A percentile compares a stretch with the other conserved stretches of the same genome.
Conservation (phyloP, 2,888 invertebrate genomes). For the Ophioninae sp. region DNA sequence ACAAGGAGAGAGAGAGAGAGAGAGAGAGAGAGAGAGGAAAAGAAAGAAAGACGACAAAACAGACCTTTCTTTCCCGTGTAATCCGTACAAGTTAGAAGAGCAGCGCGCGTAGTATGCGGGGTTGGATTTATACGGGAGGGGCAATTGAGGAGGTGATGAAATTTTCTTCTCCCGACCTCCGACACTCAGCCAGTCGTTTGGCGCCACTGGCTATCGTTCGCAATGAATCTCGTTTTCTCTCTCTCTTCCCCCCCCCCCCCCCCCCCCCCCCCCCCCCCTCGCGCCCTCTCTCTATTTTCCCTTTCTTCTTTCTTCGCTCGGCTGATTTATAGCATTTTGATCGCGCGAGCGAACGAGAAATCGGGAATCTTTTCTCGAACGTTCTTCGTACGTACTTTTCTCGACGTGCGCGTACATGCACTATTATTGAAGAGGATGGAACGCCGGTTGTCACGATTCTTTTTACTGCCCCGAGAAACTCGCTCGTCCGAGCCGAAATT, state of each 20-base stretch:
- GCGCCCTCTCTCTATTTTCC: neutral
- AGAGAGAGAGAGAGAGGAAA: neutral
- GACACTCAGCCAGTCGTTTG: constrained; percentile 28
- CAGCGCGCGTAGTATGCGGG: no score
- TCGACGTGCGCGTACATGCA: no score
- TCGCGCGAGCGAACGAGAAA: neutral
- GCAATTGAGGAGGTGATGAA: constrained; percentile 19
- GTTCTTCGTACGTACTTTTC: neutral
- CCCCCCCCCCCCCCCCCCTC: no score
- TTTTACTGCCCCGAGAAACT: no score
- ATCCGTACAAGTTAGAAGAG: neutral
- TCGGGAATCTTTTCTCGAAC: no score
- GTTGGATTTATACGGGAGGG: constrained; percentile 26
- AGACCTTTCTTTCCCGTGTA: neutral
- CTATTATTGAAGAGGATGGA: no score
- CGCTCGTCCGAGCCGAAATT: no score
- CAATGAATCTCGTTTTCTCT: constrained; percentile 16
- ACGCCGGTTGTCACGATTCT: no score
- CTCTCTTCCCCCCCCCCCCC: no score
- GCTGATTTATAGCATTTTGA: constrained; percentile 7
- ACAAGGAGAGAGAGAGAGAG: no score
- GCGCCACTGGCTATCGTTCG: neutral
- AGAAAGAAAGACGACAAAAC: neutral
- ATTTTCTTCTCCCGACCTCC: constrained; percentile 47
- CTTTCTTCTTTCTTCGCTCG: constrained; percentile 42